Evolutionary conservation across 92 coral and sea anemone species (phyloP), one percentile per base, ranked within the genome.

Genomic region (Palythoa grandiflora): DNA sequence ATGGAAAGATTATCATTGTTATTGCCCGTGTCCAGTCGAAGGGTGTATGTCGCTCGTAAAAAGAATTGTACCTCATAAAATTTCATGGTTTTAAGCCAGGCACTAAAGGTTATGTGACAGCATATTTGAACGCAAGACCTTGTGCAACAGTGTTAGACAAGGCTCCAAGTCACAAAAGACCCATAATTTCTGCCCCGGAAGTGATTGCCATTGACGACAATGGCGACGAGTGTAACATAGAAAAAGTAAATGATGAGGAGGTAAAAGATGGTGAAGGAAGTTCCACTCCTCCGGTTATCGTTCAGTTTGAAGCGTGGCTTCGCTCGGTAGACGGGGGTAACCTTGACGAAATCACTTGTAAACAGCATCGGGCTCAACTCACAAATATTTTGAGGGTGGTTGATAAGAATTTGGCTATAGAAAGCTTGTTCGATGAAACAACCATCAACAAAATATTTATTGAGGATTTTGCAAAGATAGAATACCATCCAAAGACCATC

Each of bases 311-410:
- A 53, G 59, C 39, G 20, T 89, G 89, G 92, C 77, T 89, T 28
- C 85, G 39, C 65, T 89, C 92, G 63, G 89, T 89, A 35, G 92
- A 89, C 71, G 92, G 92, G 68, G 92, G 92, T 40, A 76, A 85
- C 35, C 71, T 75, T 12, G 92, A 89, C 70, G 84, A 85, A 28
- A 74, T 39, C 36, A 89, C 88, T n/a, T 72, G 74, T 16, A 89
- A 84, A 74, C 92, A 89, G 44, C 85, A 89, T 52, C 35, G 73
- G 16, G 19, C 70, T 50, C 91, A 89, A 54, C 38, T 89, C 48
- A 38, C 38, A 52, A 74, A 76, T 73, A 53, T 88, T 68, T 37
- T 88, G 68, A 80, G 57, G 20, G 72, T 73, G 17, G 47, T 81
- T 37, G 91, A 83, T 37, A 72, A 68, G 21, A 75, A 88, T 48